Evolutionary conservation across 2,113 vertebrate genomes (phyloP).

Genomic region (Pseudorectes ferrugineus): DNA sequence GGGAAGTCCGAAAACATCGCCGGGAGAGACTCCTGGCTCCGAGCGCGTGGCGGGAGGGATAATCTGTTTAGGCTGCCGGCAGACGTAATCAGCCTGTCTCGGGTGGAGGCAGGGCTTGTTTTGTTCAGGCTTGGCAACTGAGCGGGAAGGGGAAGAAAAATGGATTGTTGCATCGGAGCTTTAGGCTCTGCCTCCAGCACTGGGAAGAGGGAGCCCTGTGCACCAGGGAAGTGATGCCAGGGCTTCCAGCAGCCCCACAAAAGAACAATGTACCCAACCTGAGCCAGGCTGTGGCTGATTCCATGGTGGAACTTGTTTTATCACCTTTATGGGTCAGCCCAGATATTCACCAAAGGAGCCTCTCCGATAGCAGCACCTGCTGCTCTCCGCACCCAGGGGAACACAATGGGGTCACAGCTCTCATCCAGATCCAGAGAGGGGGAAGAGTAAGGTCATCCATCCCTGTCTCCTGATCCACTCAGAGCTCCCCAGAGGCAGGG

Average conservation of each 20-base stretch:
- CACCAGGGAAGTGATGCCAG: background rate
- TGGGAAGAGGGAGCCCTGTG: background rate
- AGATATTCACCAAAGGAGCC: background rate
- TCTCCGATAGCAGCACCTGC: background rate
- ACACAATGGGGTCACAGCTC: background rate
- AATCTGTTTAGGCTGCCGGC: slow-evolving; percentile 44
- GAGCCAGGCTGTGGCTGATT: background rate
- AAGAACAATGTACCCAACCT: background rate
- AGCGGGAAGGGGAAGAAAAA: background rate
- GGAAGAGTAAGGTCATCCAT: background rate
- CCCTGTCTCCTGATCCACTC: background rate
- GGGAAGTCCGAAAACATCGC: background rate
- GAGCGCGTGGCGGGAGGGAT: background rate
- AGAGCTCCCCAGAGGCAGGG: background rate
- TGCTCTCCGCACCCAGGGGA: background rate
- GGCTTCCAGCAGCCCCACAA: background rate
- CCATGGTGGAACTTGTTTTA: background rate
- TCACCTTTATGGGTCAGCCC: background rate
- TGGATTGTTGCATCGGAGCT: background rate
- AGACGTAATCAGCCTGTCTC: slow-evolving; percentile 28
- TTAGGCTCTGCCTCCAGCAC: background rate
- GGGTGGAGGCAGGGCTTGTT: slow-evolving; percentile 37
- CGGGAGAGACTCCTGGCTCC: background rate
- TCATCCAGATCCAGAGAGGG: background rate
- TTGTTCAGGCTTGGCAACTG: slow-evolving; percentile 45